These are phyloP conservation scores for Coturnix japonica DNA, from an alignment of 2,113 vertebrate genomes.

Conservation along the genomic window DNA sequence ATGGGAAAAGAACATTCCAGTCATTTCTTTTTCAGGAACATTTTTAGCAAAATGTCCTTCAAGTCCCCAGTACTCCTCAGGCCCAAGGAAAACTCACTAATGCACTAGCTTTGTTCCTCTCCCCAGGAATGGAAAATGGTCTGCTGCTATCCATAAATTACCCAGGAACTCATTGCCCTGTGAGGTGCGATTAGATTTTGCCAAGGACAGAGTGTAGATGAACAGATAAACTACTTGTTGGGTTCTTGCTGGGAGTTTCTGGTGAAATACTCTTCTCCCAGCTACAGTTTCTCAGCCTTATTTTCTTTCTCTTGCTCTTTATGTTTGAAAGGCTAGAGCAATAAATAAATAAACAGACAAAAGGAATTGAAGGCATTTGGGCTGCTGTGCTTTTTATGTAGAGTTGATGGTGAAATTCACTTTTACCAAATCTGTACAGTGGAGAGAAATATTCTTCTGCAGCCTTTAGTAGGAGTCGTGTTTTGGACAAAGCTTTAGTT, in stretches of 20 bases:
- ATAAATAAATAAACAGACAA: not conserved
- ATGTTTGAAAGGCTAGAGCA: not conserved
- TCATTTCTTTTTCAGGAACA: not conserved
- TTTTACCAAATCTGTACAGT: not conserved
- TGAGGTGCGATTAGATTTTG: conserved; percentile 6
- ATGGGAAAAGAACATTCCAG: not conserved
- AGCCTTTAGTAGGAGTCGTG: not conserved
- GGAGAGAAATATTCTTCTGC: not conserved
- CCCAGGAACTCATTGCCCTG: not conserved
- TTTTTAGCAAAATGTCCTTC: not conserved
- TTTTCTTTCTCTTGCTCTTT: not conserved
- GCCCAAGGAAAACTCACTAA: conserved; percentile 12
- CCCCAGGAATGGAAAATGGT: conserved; percentile 47
- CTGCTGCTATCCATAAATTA: not conserved
- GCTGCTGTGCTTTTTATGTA: not conserved
- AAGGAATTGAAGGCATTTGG: not conserved
- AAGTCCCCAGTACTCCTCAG: not conserved
- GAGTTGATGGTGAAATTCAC: not conserved
- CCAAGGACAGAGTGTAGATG: not conserved
- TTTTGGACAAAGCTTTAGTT: not conserved
- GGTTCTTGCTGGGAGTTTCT: not conserved
- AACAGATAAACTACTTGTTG: not conserved
- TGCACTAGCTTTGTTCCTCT: not conserved
- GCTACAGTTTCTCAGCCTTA: not conserved
- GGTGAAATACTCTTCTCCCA: not conserved